Conservation (phyloP, 1,140 invertebrate genomes). For the Ptiloglossa arizonensis region DNA sequence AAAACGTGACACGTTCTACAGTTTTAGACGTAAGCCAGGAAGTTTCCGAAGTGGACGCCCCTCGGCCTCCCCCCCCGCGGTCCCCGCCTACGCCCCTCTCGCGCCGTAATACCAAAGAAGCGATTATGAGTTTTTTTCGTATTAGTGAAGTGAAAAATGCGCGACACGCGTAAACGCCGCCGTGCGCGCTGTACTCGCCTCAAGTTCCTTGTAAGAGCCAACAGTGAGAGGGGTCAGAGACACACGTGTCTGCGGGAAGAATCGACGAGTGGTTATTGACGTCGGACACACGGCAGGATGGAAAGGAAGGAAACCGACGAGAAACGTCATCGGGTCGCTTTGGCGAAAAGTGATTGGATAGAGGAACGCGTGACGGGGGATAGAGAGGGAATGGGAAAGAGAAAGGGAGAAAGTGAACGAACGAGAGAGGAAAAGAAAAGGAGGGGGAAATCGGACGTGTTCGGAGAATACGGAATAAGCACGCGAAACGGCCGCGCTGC, state of each 20-base stretch:
- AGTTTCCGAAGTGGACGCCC: slow-evolving; percentile 50
- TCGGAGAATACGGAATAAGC: not conserved
- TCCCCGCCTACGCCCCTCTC: slow-evolving; percentile 57
- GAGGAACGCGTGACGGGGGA: not conserved
- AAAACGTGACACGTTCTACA: slow-evolving; percentile 31
- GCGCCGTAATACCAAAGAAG: slow-evolving; percentile 77
- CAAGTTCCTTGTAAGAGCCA: slow-evolving; percentile 65
- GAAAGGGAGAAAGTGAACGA: too few species aligned
- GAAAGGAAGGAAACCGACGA: slow-evolving; percentile 21
- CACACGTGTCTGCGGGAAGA: slow-evolving; percentile 27
- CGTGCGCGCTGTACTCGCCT: slow-evolving; percentile 56
- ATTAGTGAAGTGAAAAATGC: slow-evolving; percentile 70
- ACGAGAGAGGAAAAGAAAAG: not conserved
- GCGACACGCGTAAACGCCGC: slow-evolving; percentile 31
- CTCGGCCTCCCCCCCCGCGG: slow-evolving; percentile 31
- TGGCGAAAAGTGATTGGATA: slow-evolving; percentile 29
- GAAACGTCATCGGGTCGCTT: slow-evolving; percentile 46
- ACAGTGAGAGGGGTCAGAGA: slow-evolving; percentile 39
- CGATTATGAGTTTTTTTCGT: slow-evolving; percentile 75
- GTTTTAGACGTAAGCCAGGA: slow-evolving; percentile 42
- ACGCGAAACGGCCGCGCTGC: slow-evolving; percentile 15
- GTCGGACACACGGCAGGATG: slow-evolving; percentile 22
- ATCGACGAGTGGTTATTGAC: slow-evolving; percentile 50
- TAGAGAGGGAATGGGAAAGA: not conserved
- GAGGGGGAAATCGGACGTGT: not conserved